Conservation (phyloP, 2,888 invertebrate genomes). For the Apamea sordens region DNA sequence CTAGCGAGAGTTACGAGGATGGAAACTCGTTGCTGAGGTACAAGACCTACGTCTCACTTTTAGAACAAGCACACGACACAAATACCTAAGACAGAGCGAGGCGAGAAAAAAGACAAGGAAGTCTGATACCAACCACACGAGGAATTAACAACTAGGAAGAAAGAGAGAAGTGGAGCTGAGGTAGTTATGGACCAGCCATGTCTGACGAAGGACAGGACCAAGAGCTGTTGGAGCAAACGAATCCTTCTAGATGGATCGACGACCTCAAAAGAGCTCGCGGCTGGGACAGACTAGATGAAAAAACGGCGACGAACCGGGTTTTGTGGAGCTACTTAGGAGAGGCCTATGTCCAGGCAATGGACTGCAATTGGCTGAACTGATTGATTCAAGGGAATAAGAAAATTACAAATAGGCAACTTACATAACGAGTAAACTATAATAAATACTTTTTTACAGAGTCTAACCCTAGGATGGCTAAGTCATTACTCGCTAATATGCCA, state of each 20-base stretch:
- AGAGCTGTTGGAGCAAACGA: background rate
- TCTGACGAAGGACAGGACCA: background rate
- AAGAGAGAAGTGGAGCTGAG: background rate
- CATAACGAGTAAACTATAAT: background rate
- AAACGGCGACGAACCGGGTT: background rate
- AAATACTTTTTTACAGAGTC: constrained; percentile 79
- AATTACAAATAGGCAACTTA: background rate
- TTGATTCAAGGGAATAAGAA: background rate
- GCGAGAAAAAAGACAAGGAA: background rate
- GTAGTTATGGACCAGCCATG: background rate
- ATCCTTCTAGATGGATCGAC: background rate
- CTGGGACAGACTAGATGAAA: background rate
- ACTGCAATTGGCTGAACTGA: background rate
- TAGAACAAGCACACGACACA: background rate
- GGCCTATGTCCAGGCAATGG: background rate
- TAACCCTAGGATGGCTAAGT: constrained; percentile 90
- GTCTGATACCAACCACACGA: background rate
- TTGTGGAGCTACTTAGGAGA: background rate
- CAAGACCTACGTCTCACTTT: background rate
- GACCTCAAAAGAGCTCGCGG: background rate
- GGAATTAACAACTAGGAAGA: background rate
- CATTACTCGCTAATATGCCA: constrained; percentile 93
- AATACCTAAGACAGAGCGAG: background rate
- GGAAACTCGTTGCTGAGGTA: background rate
- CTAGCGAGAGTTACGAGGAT: background rate